These are phyloP conservation scores for Stenopsyche tienmushanensis DNA, from an alignment of 1,140 invertebrate genomes.

Conservation along the genomic window DNA sequence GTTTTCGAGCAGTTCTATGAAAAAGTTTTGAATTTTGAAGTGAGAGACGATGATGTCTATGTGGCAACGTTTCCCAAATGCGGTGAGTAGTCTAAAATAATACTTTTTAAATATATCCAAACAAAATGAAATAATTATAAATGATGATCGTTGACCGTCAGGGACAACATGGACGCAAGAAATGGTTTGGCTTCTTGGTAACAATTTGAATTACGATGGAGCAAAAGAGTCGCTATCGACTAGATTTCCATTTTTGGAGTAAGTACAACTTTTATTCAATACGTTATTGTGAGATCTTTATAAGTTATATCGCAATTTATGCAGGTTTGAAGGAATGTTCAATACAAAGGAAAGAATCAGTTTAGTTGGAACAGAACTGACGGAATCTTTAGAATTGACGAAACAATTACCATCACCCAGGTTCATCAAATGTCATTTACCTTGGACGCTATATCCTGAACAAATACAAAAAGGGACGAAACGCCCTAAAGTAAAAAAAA, in stretches of 20 bases:
- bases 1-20: background rate
- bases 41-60: background rate
- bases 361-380: conserved; percentile 58
- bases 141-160: too few relatives aligned
- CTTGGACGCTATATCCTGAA: conserved; percentile 69
- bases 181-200: conserved; percentile 82
- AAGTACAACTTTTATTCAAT: conserved; percentile 56
- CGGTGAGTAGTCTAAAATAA: conserved; percentile 1
- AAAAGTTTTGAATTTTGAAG: background rate
- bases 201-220: conserved; percentile 74
- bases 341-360: conserved; percentile 60
- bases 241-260: conserved; percentile 45
- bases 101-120: too few relatives aligned
- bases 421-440: conserved; percentile 80
- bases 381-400: conserved; percentile 58
- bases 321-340: conserved; percentile 56
- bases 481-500: too few relatives aligned
- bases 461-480: too few relatives aligned
- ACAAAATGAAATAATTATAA: too few relatives aligned
- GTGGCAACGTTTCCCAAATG: background rate
- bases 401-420: conserved; percentile 68
- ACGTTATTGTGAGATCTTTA: conserved; percentile 57
- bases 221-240: conserved; percentile 69
- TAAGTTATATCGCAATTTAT: conserved; percentile 57
- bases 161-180: conserved; percentile 89